Percentiles rank a stretch among this genome's conserved stretches.
phyloP scores from a whole-genome alignment of 2,113 vertebrate genomes.

The Rhea americana region DNA sequence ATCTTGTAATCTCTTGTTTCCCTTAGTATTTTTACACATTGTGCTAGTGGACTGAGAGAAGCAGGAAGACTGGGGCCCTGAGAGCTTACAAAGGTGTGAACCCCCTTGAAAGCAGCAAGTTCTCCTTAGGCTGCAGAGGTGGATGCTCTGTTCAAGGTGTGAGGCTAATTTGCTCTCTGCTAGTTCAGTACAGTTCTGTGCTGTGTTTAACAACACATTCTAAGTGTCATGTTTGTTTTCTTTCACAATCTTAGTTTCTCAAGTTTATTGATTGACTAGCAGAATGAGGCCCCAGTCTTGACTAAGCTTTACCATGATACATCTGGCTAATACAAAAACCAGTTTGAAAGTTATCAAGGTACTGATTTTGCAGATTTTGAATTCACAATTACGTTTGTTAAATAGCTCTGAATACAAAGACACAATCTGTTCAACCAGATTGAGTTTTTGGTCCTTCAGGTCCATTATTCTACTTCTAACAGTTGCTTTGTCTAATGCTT shows the following conservation, averaged over 20 bases:
- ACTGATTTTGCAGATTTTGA: not conserved
- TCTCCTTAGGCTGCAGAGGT: not conserved
- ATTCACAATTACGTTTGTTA: slow-evolving; percentile 8
- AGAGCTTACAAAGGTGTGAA: not conserved
- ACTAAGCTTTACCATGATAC: not conserved
- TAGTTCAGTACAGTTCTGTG: not conserved
- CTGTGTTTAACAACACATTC: not conserved
- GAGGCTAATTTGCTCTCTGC: not conserved
- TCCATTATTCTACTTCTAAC: not conserved
- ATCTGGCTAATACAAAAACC: slow-evolving; percentile 9
- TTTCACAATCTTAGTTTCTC: not conserved
- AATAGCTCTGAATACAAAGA: slow-evolving; percentile 13
- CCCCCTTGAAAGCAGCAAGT: not conserved
- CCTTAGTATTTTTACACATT: not conserved
- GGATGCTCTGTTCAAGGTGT: not conserved
- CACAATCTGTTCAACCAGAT: slow-evolving; percentile 32
- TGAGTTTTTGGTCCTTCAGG: slow-evolving; percentile 27
- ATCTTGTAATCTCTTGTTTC: not conserved
- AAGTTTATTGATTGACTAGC: not conserved
- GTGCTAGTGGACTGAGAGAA: not conserved
- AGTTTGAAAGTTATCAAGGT: not conserved
- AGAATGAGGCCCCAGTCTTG: not conserved
- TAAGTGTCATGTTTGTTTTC: slow-evolving; percentile 6
- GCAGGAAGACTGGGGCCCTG: not conserved
- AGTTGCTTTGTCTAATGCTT: slow-evolving; percentile 2